Evolutionary conservation across 2,888 invertebrate genomes (phyloP).

Genomic region (Buathra laborator): DNA sequence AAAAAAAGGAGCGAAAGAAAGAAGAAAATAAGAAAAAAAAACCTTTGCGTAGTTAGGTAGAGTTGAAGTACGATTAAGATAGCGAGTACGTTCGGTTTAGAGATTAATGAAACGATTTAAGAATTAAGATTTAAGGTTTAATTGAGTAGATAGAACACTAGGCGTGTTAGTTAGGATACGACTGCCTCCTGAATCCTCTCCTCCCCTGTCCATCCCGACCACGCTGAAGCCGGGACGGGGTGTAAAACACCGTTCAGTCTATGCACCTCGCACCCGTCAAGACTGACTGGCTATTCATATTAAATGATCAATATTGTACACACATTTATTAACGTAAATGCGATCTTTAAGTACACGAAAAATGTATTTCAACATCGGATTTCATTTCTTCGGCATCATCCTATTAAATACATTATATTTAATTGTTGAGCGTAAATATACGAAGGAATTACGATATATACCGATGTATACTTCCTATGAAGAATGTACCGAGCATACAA

Average conservation of each 20-base stretch:
- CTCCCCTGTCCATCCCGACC: constrained; percentile 53
- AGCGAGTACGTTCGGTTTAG: constrained; percentile 64
- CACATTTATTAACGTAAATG: constrained; percentile 68
- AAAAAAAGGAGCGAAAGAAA: constrained; percentile 37
- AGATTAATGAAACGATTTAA: constrained; percentile 72
- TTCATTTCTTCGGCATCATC: constrained; percentile 71
- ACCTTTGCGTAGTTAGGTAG: constrained; percentile 80
- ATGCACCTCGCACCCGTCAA: constrained; percentile 82
- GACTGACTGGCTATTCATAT: constrained; percentile 84
- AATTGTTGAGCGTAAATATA: not conserved
- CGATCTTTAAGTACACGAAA: not conserved
- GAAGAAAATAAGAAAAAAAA: constrained; percentile 58
- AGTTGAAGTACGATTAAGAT: constrained; percentile 80
- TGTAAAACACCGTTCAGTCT: constrained; percentile 77
- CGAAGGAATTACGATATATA: not conserved
- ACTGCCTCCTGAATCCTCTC: constrained; percentile 75
- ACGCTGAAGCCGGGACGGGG: constrained; percentile 67
- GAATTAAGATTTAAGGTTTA: constrained; percentile 73
- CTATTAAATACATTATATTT: constrained; percentile 30
- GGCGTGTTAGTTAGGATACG: constrained; percentile 80
- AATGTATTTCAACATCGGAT: not conserved
- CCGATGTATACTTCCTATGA: not conserved
- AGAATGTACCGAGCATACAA: constrained; percentile 42
- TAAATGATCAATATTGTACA: constrained; percentile 74
- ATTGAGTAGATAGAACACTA: constrained; percentile 77